Conservation (phyloP, 2,888 invertebrate species). For the Spodoptera exigua region DNA sequence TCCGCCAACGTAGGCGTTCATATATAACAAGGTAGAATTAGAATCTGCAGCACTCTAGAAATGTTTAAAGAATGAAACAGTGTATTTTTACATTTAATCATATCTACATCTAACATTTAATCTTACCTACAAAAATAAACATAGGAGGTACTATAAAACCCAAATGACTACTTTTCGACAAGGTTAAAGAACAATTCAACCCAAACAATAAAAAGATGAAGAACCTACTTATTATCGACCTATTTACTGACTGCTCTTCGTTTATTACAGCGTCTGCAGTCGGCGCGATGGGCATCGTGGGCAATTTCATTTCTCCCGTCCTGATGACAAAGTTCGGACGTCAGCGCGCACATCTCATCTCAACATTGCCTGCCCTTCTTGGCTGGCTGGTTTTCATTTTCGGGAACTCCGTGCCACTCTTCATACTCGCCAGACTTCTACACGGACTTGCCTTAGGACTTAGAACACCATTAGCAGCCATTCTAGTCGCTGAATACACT, state of each 20-base stretch:
- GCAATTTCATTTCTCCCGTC: slow-evolving; percentile 84
- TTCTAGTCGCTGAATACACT: slow-evolving; percentile 89
- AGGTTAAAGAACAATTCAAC: too few species aligned
- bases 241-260: slow-evolving; percentile 1
- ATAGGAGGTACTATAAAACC: too few species aligned
- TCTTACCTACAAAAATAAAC: too few species aligned
- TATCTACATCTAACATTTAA: too few species aligned
- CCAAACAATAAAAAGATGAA: too few species aligned
- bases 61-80: too few species aligned
- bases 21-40: too few species aligned
- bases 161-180: too few species aligned
- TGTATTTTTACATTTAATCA: too few species aligned
- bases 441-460: slow-evolving; percentile 88
- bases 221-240: too few species aligned
- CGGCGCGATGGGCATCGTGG: slow-evolving; percentile 84
- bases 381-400: slow-evolving; percentile 84
- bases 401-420: slow-evolving; percentile 80
- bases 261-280: slow-evolving; percentile 81
- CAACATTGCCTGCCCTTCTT: slow-evolving; percentile 84
- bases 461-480: slow-evolving; percentile 86
- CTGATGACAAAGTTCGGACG: slow-evolving; percentile 90
- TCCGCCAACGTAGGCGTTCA: too few species aligned
- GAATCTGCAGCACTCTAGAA: too few species aligned
- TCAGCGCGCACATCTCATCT: slow-evolving; percentile 87
- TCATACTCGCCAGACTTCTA: slow-evolving; percentile 79